A percentile compares a stretch with the other conserved stretches of the same genome.
phyloP scores from a whole-genome alignment of 2,888 invertebrate species.

The Phaonia tiefii region DNA sequence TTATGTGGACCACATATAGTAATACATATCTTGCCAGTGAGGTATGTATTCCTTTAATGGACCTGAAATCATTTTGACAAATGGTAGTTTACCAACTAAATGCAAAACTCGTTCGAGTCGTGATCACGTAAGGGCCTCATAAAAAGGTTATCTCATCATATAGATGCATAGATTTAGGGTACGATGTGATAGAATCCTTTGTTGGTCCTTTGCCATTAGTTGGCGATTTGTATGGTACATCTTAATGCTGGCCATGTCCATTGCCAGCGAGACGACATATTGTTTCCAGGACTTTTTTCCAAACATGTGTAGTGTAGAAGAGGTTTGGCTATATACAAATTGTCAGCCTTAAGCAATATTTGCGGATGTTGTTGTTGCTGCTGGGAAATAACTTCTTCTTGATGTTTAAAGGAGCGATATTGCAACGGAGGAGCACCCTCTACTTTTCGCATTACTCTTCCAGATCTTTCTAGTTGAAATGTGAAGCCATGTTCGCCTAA shows the following conservation, averaged over 20 bases:
- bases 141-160: constrained; percentile 92
- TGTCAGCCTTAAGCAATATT: constrained; percentile 84
- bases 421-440: constrained; percentile 88
- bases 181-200: constrained; percentile 88
- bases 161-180: constrained; percentile 88
- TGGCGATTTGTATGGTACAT: constrained; percentile 84
- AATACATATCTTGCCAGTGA: constrained; percentile 93
- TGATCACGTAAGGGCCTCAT: constrained; percentile 88
- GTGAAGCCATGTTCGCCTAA: constrained; percentile 70
- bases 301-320: constrained; percentile 87
- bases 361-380: constrained; percentile 71
- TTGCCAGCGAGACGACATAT: constrained; percentile 87
- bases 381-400: constrained; percentile 78
- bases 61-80: constrained; percentile 86
- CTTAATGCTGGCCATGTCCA: constrained; percentile 88
- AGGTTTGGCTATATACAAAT: constrained; percentile 88
- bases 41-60: constrained; percentile 91
- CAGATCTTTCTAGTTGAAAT: constrained; percentile 89
- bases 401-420: constrained; percentile 87
- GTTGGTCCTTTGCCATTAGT: constrained; percentile 84
- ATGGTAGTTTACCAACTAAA: constrained; percentile 85
- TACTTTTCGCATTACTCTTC: constrained; percentile 88
- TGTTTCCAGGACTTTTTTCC: constrained; percentile 92
- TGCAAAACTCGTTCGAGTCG: constrained; percentile 84
- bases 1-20: constrained; percentile 89